These are phyloP conservation scores for Ormyrus pomaceus DNA, from an alignment of 2,888 invertebrate species.

Conservation along the genomic window DNA sequence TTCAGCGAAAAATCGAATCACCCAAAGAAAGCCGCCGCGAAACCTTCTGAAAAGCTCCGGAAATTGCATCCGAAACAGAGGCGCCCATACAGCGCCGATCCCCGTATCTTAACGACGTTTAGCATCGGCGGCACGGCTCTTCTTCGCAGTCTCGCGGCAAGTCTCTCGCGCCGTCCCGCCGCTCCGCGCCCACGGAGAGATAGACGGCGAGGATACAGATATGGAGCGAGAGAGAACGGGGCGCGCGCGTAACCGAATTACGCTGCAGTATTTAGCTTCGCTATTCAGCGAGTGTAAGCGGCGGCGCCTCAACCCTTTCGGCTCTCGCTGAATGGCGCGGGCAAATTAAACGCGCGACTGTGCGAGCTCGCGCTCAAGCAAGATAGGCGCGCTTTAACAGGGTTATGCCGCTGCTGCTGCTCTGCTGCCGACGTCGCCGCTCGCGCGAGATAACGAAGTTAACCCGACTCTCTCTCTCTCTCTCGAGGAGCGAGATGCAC, in stretches of 20 bases:
- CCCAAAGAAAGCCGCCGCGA: too few species aligned
- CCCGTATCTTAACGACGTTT: conserved; percentile 43
- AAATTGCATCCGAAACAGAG: too few species aligned
- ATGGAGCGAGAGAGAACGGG: conserved; percentile 5
- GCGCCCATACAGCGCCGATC: too few species aligned
- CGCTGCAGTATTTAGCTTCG: conserved; percentile 73
- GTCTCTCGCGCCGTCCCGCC: neutral
- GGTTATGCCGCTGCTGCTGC: conserved; percentile 16
- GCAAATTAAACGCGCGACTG: neutral
- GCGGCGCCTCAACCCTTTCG: conserved; percentile 41
- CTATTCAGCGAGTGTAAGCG: conserved; percentile 67
- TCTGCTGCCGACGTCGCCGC: neutral
- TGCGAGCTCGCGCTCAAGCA: neutral
- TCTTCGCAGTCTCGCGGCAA: neutral
- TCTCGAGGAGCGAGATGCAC: neutral
- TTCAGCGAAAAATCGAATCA: too few species aligned
- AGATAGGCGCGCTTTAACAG: conserved; percentile 38
- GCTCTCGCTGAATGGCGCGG: too few species aligned
- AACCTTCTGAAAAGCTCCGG: too few species aligned
- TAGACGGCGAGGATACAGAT: conserved; percentile 5
- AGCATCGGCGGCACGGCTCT: conserved; percentile 21
- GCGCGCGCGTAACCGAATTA: conserved; percentile 69
- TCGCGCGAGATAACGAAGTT: neutral
- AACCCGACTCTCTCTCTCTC: too few species aligned
- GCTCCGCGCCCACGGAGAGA: neutral